Base-by-base conservation (phyloP, 1,140 invertebrate genomes). In the Bombus pyrosoma region DNA sequence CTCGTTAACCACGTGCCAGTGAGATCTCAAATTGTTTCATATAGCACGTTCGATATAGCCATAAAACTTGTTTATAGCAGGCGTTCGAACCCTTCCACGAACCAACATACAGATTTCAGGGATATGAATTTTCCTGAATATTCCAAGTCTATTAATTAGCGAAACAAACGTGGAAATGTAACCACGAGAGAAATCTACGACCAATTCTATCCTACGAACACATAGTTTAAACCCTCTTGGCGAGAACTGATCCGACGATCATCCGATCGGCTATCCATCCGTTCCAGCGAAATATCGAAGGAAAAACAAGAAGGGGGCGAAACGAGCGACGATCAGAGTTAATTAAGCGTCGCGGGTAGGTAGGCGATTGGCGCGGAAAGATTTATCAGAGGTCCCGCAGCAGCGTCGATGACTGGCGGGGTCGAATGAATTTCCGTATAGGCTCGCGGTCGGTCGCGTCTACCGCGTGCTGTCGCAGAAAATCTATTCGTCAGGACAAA, bases 401-500 rank as follows among this genome's bases (percentile, higher is more conserved):
- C 76, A 62, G 68, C 41, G 32, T 73, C 68, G 83, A 80, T 72
- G 83, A 80, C 66, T 72, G 76, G n/a, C 76, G n/a, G 64, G 41
- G 34, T 6, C 64, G 77, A 85, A 80, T 72, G 76, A 80, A 85
- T 85, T 81, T 85, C 78, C 73, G 79, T 81, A 43, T 57, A 41
- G 69, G 83, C 43, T 41, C 69, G 84, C 69, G 78, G 78, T 77
- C 81, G 22, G 81, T 83, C 82, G 66, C 76, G 83, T 69, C 57
- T 71, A 34, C 59, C 66, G 81, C 37, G 75, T 62, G 68, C 66
- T 71, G 77, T 83, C 83, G 80, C 64, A 81, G 77, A 88, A 90
- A 87, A 90, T 91, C 90, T 88, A 88, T 88, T 86, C 85, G 80
- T 79, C 81, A 37, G 83, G 57, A 85, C 81, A 86, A 87, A 91